Base-by-base conservation (phyloP, 2,888 invertebrate genomes). In the Gerris lacustris region DNA sequence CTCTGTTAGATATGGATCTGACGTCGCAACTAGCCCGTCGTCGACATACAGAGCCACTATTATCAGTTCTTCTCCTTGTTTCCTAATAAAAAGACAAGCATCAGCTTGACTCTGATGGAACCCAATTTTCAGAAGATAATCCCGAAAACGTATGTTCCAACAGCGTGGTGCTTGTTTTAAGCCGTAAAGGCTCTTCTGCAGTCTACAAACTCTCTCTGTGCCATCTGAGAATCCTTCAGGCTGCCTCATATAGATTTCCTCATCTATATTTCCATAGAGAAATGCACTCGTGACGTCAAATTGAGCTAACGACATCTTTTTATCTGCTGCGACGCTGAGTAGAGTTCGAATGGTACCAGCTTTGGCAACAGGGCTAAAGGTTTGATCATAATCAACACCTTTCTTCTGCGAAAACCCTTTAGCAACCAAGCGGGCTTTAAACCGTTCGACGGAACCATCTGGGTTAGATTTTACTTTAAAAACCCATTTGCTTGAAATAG, bases 121-220 rank as follows among this genome's bases (percentile, higher is more conserved):
- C 44, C 76, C 74, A 55, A 75, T 74, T 47, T 73, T 76, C 5
- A 72, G 68, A 6, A 78, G 67, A 70, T 77, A 78, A 11, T 73
- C 66, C n/a, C 71, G 73, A 70, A 80, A 77, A n/a, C 74, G 72
- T 44, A 75, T 70, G 72, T 79, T 78, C 79, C 80, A 80, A 63
- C 76, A 77, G 66, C 79, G 70, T 9, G 79, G 76, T 15, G 78
- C 76, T 73, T 80, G 79, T 70, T 79, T 79, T 2, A 80, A 74
- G 9, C 80, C 79, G 75, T 80, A 80, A 43, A 80, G 66, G 68
- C 78, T 77, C 71, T 74, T 76, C n/a, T 75, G 75, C 11, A 80
- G 73, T 64, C 76, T 74, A 80, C 79, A 80, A 6, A 79, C 78
- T 43, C 70, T 64, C 6, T 68, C 69, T 5, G 76, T 73, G n/a